Evolutionary conservation across 37 sponge, comb jelly and placozoan species (phyloP).

Genomic region (Theonella swinhoei): DNA sequence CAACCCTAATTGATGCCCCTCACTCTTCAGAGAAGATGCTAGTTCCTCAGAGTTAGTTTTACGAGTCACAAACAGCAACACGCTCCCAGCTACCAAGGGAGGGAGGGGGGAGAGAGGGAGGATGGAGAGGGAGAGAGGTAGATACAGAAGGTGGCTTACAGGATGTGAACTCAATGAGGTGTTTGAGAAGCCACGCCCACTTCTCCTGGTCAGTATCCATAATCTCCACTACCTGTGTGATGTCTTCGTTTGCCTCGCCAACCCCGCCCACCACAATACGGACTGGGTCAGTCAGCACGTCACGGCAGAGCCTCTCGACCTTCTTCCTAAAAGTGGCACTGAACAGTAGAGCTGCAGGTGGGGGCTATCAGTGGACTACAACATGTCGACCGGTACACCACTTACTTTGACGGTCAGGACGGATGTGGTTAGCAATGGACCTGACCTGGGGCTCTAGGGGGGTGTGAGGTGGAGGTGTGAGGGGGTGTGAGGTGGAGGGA

Average conservation of each 20-base stretch:
- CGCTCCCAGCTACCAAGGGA: slow-evolving; percentile 80
- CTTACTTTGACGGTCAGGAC: slow-evolving; percentile 95
- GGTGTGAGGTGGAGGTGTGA: neutral
- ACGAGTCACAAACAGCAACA: slow-evolving; percentile 95
- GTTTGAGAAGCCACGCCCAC: slow-evolving; percentile 87
- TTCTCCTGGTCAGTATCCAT: slow-evolving; percentile 76
- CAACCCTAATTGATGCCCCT: slow-evolving; percentile 82
- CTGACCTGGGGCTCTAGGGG: slow-evolving; percentile 86
- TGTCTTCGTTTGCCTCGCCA: slow-evolving; percentile 96
- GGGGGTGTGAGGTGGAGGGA: too few relatives aligned
- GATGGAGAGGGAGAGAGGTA: neutral
- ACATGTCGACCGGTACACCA: neutral
- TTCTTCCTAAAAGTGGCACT: slow-evolving; percentile 98
- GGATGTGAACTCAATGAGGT: slow-evolving; percentile 86
- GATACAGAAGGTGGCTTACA: slow-evolving; percentile 29
- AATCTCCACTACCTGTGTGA: slow-evolving; percentile 86
- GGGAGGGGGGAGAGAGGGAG: neutral
- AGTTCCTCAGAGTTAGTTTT: slow-evolving; percentile 84
- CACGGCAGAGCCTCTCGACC: slow-evolving; percentile 89
- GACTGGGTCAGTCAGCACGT: slow-evolving; percentile 87
- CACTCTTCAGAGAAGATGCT: slow-evolving; percentile 63
- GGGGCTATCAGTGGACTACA: neutral
- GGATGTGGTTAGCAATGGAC: slow-evolving; percentile 88
- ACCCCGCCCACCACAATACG: slow-evolving; percentile 85
- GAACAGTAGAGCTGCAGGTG: slow-evolving; percentile 81